phyloP scores from a whole-genome alignment of 2,113 vertebrate genomes.

The Toxotes jaculatrix region DNA sequence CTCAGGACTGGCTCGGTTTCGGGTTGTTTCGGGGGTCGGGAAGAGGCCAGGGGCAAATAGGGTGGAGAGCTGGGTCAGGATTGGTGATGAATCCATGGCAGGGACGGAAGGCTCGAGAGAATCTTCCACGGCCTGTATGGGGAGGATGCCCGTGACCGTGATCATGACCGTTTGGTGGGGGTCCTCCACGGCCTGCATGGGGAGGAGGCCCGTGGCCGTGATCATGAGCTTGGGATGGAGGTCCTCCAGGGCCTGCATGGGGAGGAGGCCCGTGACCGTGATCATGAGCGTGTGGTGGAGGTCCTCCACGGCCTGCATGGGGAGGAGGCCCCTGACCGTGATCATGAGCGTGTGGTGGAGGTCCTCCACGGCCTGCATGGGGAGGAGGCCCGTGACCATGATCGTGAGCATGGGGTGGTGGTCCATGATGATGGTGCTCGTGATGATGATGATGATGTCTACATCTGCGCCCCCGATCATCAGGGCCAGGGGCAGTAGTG shows the following conservation, averaged over 20 bases:
- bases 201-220: not conserved
- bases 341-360: not conserved
- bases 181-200: not conserved
- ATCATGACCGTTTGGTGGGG: not conserved
- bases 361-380: not conserved
- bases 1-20: not conserved
- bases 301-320: not conserved
- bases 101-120: not conserved
- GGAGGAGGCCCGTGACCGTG: not conserved
- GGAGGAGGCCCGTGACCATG: not conserved
- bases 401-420: not conserved
- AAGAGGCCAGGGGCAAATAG: conserved; percentile 32
- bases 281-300: not conserved
- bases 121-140: not conserved
- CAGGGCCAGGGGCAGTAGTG: not conserved
- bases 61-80: conserved; percentile 1
- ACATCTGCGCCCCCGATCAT: not conserved
- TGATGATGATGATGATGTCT: not conserved
- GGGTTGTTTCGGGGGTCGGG: not conserved
- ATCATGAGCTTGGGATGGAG: not conserved
- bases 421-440: accelerated
- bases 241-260: not conserved
- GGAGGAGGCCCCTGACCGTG: not conserved
- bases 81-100: not conserved
- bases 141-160: not conserved